Percentiles rank a stretch among this genome's conserved stretches.
These are phyloP conservation scores for Himantopus leucocephalus DNA, from an alignment of 2,113 vertebrate genomes.

Conservation along the genomic window DNA sequence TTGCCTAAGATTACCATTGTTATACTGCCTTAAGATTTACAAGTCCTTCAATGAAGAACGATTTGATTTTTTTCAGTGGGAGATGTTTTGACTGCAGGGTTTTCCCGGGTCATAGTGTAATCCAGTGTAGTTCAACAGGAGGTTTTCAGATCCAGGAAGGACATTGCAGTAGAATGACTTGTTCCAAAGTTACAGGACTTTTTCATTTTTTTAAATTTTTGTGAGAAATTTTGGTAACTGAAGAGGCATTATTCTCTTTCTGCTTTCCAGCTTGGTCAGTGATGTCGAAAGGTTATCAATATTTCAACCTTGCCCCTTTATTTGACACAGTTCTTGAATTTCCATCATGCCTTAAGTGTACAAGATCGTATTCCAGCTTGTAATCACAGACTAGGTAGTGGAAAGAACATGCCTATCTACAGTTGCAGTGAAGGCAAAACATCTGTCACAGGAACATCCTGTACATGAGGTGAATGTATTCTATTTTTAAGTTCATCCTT, in stretches of 20 bases:
- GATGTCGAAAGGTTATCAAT: background rate
- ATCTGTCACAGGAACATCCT: background rate
- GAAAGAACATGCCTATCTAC: conserved; percentile 4
- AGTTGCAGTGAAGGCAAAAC: background rate
- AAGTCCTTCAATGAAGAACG: background rate
- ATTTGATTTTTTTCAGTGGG: background rate
- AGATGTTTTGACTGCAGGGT: background rate
- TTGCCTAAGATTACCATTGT: background rate
- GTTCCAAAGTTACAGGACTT: background rate
- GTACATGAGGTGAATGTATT: background rate
- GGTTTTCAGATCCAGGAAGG: background rate
- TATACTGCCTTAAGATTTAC: background rate
- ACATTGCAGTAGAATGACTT: background rate
- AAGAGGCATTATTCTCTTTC: background rate
- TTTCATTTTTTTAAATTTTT: background rate
- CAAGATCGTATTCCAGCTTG: conserved; percentile 10
- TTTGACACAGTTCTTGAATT: conserved; percentile 30
- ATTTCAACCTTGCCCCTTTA: conserved; percentile 13
- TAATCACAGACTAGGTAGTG: conserved; percentile 1
- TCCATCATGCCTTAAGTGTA: background rate
- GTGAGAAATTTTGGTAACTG: background rate
- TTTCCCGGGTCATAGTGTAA: background rate
- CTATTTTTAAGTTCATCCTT: background rate
- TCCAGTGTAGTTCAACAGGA: background rate
- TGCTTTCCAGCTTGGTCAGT: background rate